Base-by-base conservation (phyloP, 2,888 invertebrate genomes). In the Ectemnius lituratus region DNA sequence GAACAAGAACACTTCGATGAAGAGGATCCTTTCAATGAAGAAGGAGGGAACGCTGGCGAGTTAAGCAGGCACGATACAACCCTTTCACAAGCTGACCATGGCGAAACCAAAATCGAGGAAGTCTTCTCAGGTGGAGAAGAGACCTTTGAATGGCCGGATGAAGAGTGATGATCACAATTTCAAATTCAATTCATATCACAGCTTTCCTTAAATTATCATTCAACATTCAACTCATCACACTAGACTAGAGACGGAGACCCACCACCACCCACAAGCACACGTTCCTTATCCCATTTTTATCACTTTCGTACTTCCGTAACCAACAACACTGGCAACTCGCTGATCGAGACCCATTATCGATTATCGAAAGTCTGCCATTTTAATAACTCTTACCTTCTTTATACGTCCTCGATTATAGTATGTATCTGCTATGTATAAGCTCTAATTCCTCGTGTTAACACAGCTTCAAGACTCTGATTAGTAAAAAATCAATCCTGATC, bases 121-220 rank as follows among this genome's bases (percentile, higher is more conserved):
- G 68, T 75, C 5, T 65, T 71, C 16, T 84, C 76, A 27, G 79
- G 81, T 0, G 75, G 76, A 11, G 84, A 78, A 20, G 81, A 82
- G 28, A 58, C 28, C 2, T 84, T 84, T 70, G 72, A 73, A 57
- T 87, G 86, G 86, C 81, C 76, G 5, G 77, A 86, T 73, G 74
- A 80, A 16, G 84, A 87, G 27, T 79, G 79, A 76, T 87, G 84
- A 84, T 71, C 23, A 13, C 47, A 52, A 13, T 60, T 60, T 56
- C 57, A 59, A 20, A 59, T 58, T 8, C 20, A 46, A 45, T 56
- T 47, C 11, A 27, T 16, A 60, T 61, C n/a, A 27, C 52, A 27
- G 3, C 37, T 45, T 18, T 63, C 62, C 62, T 59, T 47, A 16
- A 14, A 14, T 23, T 4, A 49, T 46, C 27, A 45, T 16, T 52